phyloP scores from a whole-genome alignment of 1,140 invertebrate species.

The Nephotettix cincticeps region DNA sequence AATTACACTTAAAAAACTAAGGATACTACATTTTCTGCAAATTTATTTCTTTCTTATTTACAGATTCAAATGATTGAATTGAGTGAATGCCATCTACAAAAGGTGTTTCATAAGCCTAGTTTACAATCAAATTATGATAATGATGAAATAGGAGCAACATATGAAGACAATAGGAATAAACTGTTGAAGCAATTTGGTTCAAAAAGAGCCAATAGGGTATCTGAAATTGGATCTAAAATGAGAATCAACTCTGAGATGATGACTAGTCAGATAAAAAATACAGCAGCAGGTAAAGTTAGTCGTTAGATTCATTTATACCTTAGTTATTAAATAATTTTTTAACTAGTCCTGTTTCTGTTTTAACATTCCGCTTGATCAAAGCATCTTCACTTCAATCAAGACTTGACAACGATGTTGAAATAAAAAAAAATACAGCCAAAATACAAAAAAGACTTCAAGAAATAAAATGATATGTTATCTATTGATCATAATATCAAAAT shows the following conservation, averaged over 20 bases:
- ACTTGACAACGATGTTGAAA: no score
- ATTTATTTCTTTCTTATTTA: neutral
- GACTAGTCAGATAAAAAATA: neutral
- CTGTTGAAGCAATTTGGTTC: neutral
- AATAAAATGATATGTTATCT: no score
- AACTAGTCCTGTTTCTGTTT: no score
- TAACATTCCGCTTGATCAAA: no score
- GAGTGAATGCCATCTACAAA: neutral
- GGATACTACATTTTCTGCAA: no score
- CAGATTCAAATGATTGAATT: neutral
- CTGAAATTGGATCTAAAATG: neutral
- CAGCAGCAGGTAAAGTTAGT: neutral
- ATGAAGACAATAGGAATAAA: neutral
- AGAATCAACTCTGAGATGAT: neutral
- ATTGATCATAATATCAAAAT: no score
- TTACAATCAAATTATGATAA: neutral
- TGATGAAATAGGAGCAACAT: neutral
- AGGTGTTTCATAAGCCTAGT: neutral
- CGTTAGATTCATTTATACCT: no score
- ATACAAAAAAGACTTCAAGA: no score
- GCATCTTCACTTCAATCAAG: no score
- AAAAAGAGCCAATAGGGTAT: neutral
- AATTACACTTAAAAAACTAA: no score
- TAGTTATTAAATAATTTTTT: no score
- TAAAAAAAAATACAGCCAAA: no score